Conservation (phyloP, 2,888 invertebrate genomes). For the Stenolophus ochropezus region DNA sequence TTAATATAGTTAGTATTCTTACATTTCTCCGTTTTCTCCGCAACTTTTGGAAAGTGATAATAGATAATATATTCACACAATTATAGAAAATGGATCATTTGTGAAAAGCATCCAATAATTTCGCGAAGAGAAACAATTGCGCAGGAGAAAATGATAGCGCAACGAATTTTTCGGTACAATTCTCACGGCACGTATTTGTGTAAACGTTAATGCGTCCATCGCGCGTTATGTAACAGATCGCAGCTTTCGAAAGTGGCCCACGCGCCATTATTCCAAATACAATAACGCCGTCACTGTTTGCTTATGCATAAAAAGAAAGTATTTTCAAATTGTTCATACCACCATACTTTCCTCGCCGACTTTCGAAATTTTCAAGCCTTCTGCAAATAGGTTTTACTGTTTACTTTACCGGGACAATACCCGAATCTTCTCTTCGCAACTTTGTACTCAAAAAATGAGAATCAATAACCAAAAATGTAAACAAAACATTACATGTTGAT, state of each 20-base stretch:
- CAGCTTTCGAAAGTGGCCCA: slow-evolving; percentile 52
- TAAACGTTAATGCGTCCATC: slow-evolving; percentile 39
- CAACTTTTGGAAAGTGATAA: slow-evolving; percentile 22
- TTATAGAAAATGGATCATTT: slow-evolving; percentile 39
- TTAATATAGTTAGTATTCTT: background rate
- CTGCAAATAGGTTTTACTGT: slow-evolving; percentile 9
- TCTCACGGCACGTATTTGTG: slow-evolving; percentile 48
- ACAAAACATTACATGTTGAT: too few species aligned
- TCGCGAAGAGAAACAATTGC: slow-evolving; percentile 14
- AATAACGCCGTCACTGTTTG: slow-evolving; percentile 33
- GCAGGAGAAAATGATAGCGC: slow-evolving; percentile 22
- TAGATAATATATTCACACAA: slow-evolving; percentile 29
- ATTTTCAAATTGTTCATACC: slow-evolving; percentile 47
- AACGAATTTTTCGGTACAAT: slow-evolving; percentile 49
- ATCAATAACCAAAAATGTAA: too few species aligned
- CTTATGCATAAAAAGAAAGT: slow-evolving; percentile 53
- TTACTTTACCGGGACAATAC: too few species aligned
- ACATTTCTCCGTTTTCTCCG: slow-evolving; percentile 6
- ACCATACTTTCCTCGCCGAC: slow-evolving; percentile 38
- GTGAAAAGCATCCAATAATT: slow-evolving; percentile 24
- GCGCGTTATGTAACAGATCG: slow-evolving; percentile 35
- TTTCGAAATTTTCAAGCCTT: slow-evolving; percentile 33
- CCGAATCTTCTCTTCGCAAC: too few species aligned
- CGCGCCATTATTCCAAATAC: slow-evolving; percentile 53
- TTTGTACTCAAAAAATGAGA: too few species aligned